These are phyloP conservation scores for Myotis brandtii DNA, from an alignment of 2,113 vertebrate genomes.

Conservation along the genomic window DNA sequence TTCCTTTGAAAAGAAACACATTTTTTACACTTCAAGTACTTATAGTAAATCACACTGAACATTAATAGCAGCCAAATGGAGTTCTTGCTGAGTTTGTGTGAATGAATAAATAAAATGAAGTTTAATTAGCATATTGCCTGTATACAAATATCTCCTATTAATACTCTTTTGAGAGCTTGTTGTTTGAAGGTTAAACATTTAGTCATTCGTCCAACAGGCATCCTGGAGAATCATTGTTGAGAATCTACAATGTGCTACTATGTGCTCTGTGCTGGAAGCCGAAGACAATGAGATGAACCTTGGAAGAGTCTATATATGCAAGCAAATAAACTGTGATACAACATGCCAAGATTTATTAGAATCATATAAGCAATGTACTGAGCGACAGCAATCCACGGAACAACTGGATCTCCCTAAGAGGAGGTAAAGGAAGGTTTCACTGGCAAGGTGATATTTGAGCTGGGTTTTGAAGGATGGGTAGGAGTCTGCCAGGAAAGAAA, in stretches of 20 bases:
- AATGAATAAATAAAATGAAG: constrained; percentile 83
- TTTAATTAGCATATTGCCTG: constrained; percentile 78
- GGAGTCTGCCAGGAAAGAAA: constrained; percentile 10
- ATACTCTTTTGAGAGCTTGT: constrained; percentile 63
- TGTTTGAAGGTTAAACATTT: constrained; percentile 78
- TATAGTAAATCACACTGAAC: constrained; percentile 71
- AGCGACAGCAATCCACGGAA: not conserved
- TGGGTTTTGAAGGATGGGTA: constrained; percentile 52
- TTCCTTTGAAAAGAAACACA: constrained; percentile 67
- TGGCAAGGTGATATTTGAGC: not conserved
- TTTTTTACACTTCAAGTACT: constrained; percentile 64
- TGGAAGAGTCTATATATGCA: not conserved
- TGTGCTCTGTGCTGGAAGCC: not conserved
- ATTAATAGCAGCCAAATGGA: constrained; percentile 74
- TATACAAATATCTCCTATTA: constrained; percentile 73
- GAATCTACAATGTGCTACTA: not conserved
- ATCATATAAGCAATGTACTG: not conserved
- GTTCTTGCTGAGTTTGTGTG: constrained; percentile 77
- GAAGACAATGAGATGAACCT: not conserved
- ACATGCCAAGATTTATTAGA: not conserved
- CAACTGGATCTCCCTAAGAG: not conserved
- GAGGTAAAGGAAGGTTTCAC: not conserved
- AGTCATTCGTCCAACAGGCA: constrained; percentile 21
- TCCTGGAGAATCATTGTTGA: not conserved
- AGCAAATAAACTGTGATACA: not conserved